Evolutionary conservation across 2,888 invertebrate species (phyloP).

Genomic region (Fragum sueziense): DNA sequence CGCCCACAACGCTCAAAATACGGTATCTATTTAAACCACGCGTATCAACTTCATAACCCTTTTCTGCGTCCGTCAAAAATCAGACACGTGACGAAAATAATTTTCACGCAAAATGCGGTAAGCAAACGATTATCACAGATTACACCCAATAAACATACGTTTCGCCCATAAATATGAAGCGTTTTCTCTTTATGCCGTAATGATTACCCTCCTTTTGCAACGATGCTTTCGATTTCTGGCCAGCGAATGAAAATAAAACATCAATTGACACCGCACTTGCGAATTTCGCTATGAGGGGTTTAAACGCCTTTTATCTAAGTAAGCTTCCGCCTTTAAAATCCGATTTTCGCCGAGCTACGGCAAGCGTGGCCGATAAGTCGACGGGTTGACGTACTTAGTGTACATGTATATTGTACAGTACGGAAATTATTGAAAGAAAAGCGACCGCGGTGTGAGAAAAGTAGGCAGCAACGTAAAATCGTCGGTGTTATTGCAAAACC

Average conservation of each 20-base stretch:
- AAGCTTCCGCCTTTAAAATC: background rate
- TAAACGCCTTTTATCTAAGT: background rate
- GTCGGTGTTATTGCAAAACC: too few relatives aligned
- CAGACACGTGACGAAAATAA: background rate
- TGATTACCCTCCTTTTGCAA: too few relatives aligned
- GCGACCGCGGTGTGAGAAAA: too few relatives aligned
- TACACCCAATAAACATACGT: background rate
- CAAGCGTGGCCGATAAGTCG: background rate
- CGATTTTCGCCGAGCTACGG: background rate
- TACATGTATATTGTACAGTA: too few relatives aligned
- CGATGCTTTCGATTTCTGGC: too few relatives aligned
- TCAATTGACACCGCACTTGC: too few relatives aligned
- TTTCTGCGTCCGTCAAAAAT: background rate
- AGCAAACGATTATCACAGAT: background rate
- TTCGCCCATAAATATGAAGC: background rate
- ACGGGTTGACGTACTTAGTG: too few relatives aligned
- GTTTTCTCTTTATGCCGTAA: background rate
- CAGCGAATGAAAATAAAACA: too few relatives aligned
- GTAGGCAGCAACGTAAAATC: too few relatives aligned
- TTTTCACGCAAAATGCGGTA: background rate
- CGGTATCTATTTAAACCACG: background rate
- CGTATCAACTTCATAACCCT: background rate
- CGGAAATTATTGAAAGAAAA: too few relatives aligned
- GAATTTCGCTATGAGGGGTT: too few relatives aligned
- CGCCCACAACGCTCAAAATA: background rate